Conservation (phyloP, 2,888 invertebrate species). For the Stenodema calcarata region DNA sequence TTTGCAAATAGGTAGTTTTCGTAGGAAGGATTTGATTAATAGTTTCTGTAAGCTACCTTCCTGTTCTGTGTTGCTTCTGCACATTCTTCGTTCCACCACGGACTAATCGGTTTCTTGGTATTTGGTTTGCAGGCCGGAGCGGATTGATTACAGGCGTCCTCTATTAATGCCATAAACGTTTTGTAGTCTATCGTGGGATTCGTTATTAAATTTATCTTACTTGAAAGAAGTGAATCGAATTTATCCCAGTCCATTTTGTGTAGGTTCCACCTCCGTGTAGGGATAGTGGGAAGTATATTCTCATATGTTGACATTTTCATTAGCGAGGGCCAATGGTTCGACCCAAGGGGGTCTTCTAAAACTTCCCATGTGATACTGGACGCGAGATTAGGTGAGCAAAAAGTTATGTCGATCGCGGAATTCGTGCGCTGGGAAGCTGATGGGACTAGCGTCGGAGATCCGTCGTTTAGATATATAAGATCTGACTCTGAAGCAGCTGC, state of each 20-base stretch:
- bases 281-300: neutral
- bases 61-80: neutral
- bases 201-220: neutral
- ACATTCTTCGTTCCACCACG: too few species aligned
- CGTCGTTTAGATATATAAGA: too few species aligned
- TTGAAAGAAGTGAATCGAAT: neutral
- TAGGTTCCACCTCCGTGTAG: neutral
- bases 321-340: too few species aligned
- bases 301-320: neutral
- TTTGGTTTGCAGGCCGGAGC: neutral
- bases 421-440: neutral
- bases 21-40: neutral
- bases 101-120: neutral
- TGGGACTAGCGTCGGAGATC: neutral
- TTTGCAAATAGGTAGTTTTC: neutral
- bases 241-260: slow-evolving; percentile 5
- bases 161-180: neutral
- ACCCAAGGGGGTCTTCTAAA: too few species aligned
- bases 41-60: neutral
- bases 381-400: neutral
- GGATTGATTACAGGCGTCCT: too few species aligned
- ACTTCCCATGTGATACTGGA: neutral
- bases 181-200: neutral
- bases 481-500: slow-evolving; percentile 1
- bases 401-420: slow-evolving; percentile 1